These are phyloP conservation scores for Tenrec ecaudatus DNA, from an alignment of 2,113 vertebrate species.

Conservation along the genomic window DNA sequence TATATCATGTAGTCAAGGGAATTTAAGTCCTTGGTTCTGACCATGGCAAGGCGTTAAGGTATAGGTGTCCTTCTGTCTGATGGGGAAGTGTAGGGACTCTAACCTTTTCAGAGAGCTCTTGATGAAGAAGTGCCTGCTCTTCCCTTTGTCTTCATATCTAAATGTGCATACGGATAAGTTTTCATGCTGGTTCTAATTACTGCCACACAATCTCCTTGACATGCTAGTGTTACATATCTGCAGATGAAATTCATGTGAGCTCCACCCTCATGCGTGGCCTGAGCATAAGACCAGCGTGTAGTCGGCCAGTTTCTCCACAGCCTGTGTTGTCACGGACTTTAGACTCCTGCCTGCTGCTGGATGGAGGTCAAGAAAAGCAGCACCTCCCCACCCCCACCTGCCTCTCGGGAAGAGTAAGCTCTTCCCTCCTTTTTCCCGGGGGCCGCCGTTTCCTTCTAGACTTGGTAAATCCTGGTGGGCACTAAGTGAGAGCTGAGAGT, in stretches of 20 bases:
- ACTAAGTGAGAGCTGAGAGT: not conserved
- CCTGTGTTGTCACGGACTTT: not conserved
- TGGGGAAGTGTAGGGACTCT: conserved; percentile 16
- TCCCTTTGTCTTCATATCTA: conserved; percentile 38
- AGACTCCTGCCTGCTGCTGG: not conserved
- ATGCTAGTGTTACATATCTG: not conserved
- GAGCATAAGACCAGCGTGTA: not conserved
- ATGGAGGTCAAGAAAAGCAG: not conserved
- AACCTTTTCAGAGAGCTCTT: conserved; percentile 24
- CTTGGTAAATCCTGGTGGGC: not conserved
- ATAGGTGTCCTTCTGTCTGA: not conserved
- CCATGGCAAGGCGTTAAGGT: not conserved
- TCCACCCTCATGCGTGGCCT: not conserved
- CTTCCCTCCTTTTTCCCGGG: not conserved
- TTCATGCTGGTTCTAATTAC: conserved; percentile 7
- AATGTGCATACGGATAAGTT: not conserved
- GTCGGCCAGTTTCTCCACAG: not conserved
- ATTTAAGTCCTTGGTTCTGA: conserved; percentile 13
- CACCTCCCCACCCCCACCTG: not conserved
- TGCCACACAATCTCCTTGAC: not conserved
- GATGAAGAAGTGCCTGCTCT: not conserved
- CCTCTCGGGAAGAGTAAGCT: not conserved
- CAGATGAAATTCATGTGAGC: not conserved
- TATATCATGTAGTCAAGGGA: not conserved
- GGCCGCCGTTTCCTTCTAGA: not conserved